These are phyloP conservation scores for Polyploca ridens DNA, from an alignment of 2,888 invertebrate genomes.

Conservation along the genomic window DNA sequence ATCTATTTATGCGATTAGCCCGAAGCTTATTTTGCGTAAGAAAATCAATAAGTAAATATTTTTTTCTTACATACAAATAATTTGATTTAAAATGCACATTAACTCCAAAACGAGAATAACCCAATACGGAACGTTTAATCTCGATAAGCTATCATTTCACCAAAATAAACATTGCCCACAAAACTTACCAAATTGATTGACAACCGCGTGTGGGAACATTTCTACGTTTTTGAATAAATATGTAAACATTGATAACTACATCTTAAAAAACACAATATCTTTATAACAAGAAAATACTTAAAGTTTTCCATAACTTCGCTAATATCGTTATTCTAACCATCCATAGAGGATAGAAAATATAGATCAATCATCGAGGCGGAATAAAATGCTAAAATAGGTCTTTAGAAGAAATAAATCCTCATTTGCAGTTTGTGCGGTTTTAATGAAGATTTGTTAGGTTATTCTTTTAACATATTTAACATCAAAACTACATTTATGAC, in stretches of 20 bases:
- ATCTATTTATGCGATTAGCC: too few relatives aligned
- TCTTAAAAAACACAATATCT: conserved; percentile 18
- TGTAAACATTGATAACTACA: conserved; percentile 34
- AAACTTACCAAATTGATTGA: conserved; percentile 33
- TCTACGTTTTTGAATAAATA: conserved; percentile 23
- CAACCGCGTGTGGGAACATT: conserved; percentile 39
- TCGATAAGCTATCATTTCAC: conserved; percentile 32
- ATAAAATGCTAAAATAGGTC: too few relatives aligned
- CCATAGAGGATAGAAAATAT: neutral
- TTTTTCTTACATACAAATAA: neutral
- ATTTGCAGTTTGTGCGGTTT: too few relatives aligned
- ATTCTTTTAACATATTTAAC: too few relatives aligned
- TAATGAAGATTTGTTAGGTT: too few relatives aligned
- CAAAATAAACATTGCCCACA: conserved; percentile 33
- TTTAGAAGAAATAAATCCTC: too few relatives aligned
- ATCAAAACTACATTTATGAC: too few relatives aligned
- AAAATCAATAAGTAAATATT: too few relatives aligned
- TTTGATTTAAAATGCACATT: neutral
- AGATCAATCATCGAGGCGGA: too few relatives aligned
- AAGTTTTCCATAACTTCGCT: neutral
- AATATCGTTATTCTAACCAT: neutral
- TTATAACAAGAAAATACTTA: neutral
- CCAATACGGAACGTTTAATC: conserved; percentile 3
- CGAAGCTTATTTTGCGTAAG: too few relatives aligned
- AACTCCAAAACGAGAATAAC: neutral